Percentiles rank a stretch among this genome's conserved stretches.
phyloP scores from a whole-genome alignment of 1,140 invertebrate genomes.

The Meloidogyne floridensis region DNA sequence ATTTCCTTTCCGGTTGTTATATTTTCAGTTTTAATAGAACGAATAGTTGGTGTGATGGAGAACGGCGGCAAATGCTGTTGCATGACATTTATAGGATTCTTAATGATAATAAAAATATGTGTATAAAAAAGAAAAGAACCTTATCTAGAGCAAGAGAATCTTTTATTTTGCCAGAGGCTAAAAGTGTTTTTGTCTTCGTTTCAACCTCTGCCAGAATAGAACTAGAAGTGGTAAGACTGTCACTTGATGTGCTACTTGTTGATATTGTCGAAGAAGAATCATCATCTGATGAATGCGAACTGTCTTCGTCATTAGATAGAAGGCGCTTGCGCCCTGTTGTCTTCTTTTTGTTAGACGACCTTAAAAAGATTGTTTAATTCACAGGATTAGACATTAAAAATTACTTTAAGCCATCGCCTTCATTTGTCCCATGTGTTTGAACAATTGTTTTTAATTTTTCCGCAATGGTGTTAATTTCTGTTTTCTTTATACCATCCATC shows the following conservation, averaged over 20 bases:
- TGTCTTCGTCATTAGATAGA: not conserved
- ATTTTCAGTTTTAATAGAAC: not conserved
- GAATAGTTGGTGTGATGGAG: not conserved
- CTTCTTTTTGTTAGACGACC: not conserved
- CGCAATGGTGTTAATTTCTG: constrained; percentile 5
- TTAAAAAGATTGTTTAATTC: not conserved
- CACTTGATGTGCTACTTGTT: not conserved
- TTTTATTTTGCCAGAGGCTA: too few species aligned
- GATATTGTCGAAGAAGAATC: not conserved
- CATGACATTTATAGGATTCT: too few species aligned
- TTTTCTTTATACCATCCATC: not conserved
- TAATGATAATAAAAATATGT: too few species aligned
- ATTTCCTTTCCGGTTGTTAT: not conserved
- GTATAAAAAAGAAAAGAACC: too few species aligned
- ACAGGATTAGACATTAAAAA: not conserved
- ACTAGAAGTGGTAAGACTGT: not conserved
- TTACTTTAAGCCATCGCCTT: not conserved
- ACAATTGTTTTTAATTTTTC: constrained; percentile 21
- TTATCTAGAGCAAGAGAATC: too few species aligned
- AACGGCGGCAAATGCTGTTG: not conserved
- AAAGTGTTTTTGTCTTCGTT: not conserved
- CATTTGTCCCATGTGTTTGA: not conserved
- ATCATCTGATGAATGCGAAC: not conserved
- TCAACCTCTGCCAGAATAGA: not conserved
- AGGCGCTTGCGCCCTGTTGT: not conserved